A percentile compares a stretch with the other conserved stretches of the same genome.
These are phyloP conservation scores for Bradynema listronoti DNA, from an alignment of 1,140 invertebrate species.

Conservation along the genomic window DNA sequence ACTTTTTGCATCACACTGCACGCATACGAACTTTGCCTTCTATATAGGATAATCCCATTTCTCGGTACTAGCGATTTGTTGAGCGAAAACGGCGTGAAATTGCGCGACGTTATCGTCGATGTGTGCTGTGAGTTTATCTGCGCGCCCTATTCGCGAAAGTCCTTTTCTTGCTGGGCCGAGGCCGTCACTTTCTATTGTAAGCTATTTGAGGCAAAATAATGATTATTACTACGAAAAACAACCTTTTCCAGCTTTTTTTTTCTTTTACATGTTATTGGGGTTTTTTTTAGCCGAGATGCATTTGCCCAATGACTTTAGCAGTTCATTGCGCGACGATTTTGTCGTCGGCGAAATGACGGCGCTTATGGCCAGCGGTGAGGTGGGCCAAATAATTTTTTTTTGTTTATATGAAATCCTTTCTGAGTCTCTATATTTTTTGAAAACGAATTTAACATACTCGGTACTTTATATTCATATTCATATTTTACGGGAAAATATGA, in stretches of 20 bases:
- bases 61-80: conserved; percentile 4
- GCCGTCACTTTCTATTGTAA: conserved; percentile 24
- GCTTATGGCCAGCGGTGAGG: conserved; percentile 8
- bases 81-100: conserved; percentile 16
- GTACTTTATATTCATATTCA: no score
- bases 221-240: conserved; percentile 2
- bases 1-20: conserved; percentile 3
- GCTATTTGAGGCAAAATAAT: conserved; percentile 15
- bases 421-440: no score
- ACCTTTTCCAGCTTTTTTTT: neutral
- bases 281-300: conserved; percentile 28
- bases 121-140: conserved; percentile 34
- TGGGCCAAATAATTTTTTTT: conserved; percentile 11
- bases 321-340: conserved; percentile 32
- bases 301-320: conserved; percentile 23
- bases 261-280: neutral
- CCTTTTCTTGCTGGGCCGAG: conserved; percentile 24
- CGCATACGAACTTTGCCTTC: neutral
- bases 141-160: conserved; percentile 18
- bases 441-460: no score
- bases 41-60: conserved; percentile 23
- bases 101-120: conserved; percentile 30
- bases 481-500: no score
- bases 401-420: no score
- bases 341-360: conserved; percentile 29